Conservation (phyloP, 2,888 invertebrate species). For the Dorcus hopei region DNA sequence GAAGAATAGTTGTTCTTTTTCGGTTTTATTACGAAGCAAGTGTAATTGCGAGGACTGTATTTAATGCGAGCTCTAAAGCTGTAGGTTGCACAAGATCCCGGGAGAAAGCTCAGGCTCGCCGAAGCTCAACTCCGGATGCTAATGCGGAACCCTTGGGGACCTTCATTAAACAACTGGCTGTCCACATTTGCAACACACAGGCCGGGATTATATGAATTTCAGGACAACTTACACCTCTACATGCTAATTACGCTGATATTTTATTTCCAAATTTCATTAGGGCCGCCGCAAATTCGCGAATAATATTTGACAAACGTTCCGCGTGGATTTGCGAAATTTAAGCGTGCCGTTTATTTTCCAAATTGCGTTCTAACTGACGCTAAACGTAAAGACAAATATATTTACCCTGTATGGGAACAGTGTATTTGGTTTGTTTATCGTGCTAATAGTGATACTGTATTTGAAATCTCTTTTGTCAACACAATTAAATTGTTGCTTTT, state of each 20-base stretch:
- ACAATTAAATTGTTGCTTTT: no score
- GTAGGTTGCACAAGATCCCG: conserved; percentile 35
- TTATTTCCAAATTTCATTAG: conserved; percentile 18
- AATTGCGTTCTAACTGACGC: no score
- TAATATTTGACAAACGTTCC: not conserved
- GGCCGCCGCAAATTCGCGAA: not conserved
- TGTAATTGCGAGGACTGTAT: conserved; percentile 40
- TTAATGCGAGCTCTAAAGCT: conserved; percentile 39
- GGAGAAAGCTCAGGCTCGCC: conserved; percentile 33
- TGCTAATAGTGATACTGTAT: no score
- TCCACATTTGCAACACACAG: conserved; percentile 41
- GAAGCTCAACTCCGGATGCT: conserved; percentile 38
- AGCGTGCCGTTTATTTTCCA: no score
- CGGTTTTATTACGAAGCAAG: conserved; percentile 38
- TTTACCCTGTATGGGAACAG: no score
- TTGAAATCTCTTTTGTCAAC: no score
- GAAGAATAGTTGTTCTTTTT: conserved; percentile 17
- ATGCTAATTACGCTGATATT: conserved; percentile 33
- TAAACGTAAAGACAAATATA: no score
- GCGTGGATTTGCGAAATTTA: no score
- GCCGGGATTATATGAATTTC: conserved; percentile 32
- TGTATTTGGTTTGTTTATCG: no score
- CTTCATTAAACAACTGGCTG: conserved; percentile 48
- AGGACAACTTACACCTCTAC: conserved; percentile 32
- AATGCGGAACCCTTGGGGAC: conserved; percentile 43